Conservation (phyloP, 2,888 invertebrate species). For the Lasioglossum malachurum region DNA sequence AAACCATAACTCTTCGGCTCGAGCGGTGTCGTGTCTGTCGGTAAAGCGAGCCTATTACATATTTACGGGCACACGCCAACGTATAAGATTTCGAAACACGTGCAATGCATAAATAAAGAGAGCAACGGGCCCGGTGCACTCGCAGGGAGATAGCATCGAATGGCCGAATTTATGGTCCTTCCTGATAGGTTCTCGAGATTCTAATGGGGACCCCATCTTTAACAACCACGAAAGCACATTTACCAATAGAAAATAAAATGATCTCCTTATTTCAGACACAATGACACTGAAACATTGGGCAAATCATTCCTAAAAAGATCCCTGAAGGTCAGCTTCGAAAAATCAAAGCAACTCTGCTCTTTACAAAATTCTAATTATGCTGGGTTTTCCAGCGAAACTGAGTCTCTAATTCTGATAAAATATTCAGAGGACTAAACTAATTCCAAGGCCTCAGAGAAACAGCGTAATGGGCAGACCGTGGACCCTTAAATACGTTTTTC, state of each 20-base stretch:
- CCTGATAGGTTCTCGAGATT: neutral
- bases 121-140: neutral
- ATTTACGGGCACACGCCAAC: conserved; percentile 55
- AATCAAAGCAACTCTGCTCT: neutral
- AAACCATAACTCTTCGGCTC: conserved; percentile 27
- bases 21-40: conserved; percentile 36
- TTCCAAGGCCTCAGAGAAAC: neutral
- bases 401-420: neutral
- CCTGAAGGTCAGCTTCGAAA: neutral
- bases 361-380: neutral
- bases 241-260: neutral
- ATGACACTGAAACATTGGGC: neutral
- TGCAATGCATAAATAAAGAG: conserved; percentile 49
- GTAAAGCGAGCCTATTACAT: conserved; percentile 48
- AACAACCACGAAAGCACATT: neutral
- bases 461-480: neutral
- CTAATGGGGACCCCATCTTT: neutral
- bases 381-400: neutral
- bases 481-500: neutral
- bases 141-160: neutral
- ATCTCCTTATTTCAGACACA: neutral
- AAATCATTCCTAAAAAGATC: neutral
- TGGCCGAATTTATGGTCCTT: neutral
- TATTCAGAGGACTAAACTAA: neutral
- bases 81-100: conserved; percentile 54